A percentile compares a stretch with the other conserved stretches of the same genome.
Evolutionary conservation across 2,797 vertebrate species (phyloP).

Genomic region (Periparus ater): DNA sequence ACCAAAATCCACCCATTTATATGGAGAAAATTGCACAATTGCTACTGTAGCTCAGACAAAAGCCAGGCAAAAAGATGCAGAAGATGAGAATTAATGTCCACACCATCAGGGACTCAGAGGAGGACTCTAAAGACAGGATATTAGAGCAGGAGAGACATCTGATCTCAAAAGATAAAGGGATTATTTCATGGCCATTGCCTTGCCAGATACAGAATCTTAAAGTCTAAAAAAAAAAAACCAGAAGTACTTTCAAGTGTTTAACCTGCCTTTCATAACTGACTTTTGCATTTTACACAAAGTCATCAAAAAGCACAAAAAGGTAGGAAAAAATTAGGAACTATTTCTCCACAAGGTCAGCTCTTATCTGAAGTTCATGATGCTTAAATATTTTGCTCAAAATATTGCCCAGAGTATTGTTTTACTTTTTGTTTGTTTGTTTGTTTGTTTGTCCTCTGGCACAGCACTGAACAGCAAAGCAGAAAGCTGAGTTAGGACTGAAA

Average conservation of each 20-base stretch:
- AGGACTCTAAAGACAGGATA: not conserved
- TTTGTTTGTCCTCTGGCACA: not conserved
- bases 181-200: not conserved
- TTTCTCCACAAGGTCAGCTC: not conserved
- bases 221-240: not conserved
- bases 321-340: not conserved
- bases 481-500: not conserved
- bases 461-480: not conserved
- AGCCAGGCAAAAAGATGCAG: not conserved
- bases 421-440: not conserved
- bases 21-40: not conserved
- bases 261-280: not conserved
- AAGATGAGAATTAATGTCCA: not conserved
- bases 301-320: not conserved
- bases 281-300: not conserved
- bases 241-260: not conserved
- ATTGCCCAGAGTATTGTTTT: not conserved
- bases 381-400: not conserved
- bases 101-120: not conserved
- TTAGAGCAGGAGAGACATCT: not conserved
- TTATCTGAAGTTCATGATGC: not conserved
- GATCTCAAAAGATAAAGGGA: not conserved
- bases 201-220: not conserved
- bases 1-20: not conserved
- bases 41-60: not conserved